phyloP scores from a whole-genome alignment of 2,113 vertebrate species.

The Corythaeola cristata region DNA sequence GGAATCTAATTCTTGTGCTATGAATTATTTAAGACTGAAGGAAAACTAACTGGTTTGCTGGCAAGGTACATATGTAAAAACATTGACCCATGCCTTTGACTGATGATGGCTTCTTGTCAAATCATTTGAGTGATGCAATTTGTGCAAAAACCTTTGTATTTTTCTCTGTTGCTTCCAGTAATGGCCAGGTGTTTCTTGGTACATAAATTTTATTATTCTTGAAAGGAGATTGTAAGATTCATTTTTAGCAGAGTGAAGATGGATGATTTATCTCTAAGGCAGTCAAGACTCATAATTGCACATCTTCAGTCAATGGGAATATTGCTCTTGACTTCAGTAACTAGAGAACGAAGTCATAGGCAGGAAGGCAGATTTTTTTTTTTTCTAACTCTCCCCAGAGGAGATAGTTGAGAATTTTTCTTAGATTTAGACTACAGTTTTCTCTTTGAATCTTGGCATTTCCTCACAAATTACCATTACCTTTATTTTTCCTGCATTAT shows the following conservation, averaged over 20 bases:
- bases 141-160: not conserved
- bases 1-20: not conserved
- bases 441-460: not conserved
- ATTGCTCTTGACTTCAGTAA: conserved; percentile 11
- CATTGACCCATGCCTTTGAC: not conserved
- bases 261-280: not conserved
- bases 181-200: not conserved
- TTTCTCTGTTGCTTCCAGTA: not conserved
- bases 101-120: not conserved
- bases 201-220: not conserved
- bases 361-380: not conserved
- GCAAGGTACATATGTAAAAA: not conserved
- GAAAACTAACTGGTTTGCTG: not conserved
- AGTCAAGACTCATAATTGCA: not conserved
- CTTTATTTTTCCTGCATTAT: not conserved
- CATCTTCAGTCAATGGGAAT: not conserved
- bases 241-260: conserved; percentile 16
- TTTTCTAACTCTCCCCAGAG: not conserved
- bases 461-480: not conserved
- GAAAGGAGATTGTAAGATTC: not conserved
- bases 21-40: not conserved
- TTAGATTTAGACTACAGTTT: not conserved
- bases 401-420: not conserved
- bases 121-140: not conserved
- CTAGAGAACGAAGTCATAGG: not conserved